Base-by-base conservation (phyloP, 2,888 invertebrate species). In the Drosophila tripunctata region DNA sequence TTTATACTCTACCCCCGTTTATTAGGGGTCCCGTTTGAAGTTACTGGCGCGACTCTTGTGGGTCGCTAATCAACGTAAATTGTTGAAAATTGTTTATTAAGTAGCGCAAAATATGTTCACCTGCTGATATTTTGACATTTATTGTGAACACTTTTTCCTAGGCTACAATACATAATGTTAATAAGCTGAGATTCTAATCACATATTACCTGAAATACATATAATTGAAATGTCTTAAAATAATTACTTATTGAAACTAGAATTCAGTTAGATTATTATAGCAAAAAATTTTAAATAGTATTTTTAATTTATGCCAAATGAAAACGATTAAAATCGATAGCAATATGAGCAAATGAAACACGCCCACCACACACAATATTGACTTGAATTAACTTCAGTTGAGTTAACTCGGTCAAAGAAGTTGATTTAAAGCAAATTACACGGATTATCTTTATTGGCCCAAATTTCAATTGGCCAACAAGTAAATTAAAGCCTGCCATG, bases 381-480 rank as follows among this genome's bases (percentile, higher is more conserved):
- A 15, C 68, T 66, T 61, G 38, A 62, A 61, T 71, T 48, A 54
- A 68, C 68, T 62, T 35, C 27, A 36, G 54, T 61, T 76, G 40
- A 19, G 24, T 17, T 17, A n/a, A 47, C 38, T 48, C 43, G 51
- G 19, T 6, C 45, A 33, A 45, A 35, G n/a, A 36, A n/a, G 30
- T 30, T 45, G 43, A 5, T 19, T 76, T 65, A 64, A 74, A 60
- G 65, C 81, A 84, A 78, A 84, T 81, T 81, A 70, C 62, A 54
- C n/a, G 75, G 60, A 78, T 86, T 81, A 85, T 84, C 81, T 85
- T 62, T 81, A 67, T 66, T 82, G 82, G 66, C 85, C 82, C 58
- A 82, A 85, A 78, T 85, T 87, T 87, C 86, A 82, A 87, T 82
- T 87, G 82, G 65, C 62, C 79, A 85, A 65, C 69, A 47, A 79